These are phyloP conservation scores for Heterohyrax brucei DNA, from an alignment of 2,797 vertebrate species.

Conservation along the genomic window DNA sequence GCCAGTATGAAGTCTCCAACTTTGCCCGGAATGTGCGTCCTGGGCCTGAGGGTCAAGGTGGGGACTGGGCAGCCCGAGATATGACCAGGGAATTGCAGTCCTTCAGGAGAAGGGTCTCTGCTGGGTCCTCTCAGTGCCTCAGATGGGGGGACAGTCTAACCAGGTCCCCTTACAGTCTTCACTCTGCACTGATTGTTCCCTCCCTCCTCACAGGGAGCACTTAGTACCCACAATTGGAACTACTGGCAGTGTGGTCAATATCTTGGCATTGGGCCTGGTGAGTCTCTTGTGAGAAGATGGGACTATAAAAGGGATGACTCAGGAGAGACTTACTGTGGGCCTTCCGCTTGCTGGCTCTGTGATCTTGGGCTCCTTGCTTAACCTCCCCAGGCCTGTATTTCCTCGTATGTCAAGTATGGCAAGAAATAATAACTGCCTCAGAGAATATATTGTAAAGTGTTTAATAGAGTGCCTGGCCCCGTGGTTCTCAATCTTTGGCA, in stretches of 20 bases:
- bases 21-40: constrained; percentile 94
- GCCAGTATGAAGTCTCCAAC: constrained; percentile 98
- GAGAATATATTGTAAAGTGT: background rate
- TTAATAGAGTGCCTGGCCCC: background rate
- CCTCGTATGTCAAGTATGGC: background rate
- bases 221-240: constrained; percentile 95
- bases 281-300: constrained; percentile 65
- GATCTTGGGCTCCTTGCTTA: constrained; percentile 34
- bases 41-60: background rate
- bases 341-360: background rate
- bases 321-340: constrained; percentile 32
- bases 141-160: background rate
- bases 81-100: background rate
- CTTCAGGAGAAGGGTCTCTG: background rate
- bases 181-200: constrained; percentile 1
- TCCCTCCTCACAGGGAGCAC: constrained; percentile 91
- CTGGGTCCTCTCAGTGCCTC: background rate
- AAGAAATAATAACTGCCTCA: background rate
- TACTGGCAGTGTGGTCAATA: constrained; percentile 96
- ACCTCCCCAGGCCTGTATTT: constrained; percentile 1
- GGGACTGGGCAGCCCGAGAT: background rate
- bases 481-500: background rate
- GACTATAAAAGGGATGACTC: background rate
- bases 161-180: background rate
- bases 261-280: constrained; percentile 96